Evolutionary conservation across 2,888 invertebrate species (phyloP).

Genomic region (Spicauda simplicius): DNA sequence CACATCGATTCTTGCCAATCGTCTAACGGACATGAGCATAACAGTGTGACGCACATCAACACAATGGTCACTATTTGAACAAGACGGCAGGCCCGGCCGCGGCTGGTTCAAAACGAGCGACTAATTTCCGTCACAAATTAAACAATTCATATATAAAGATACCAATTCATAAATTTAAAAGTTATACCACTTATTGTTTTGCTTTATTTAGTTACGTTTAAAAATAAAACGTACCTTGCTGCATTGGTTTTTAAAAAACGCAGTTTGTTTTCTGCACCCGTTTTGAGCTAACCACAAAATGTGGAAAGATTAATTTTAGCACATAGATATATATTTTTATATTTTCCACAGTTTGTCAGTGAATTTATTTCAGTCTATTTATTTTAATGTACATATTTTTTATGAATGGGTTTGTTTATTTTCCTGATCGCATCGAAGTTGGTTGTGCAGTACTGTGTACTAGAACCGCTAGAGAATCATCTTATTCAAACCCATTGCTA

Average conservation of each 20-base stretch:
- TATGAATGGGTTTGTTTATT: not conserved
- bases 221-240: not conserved
- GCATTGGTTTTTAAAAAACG: too few species aligned
- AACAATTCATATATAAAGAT: not conserved
- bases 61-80: conserved; percentile 78
- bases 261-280: conserved; percentile 11
- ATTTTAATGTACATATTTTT: not conserved
- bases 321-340: not conserved
- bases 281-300: conserved; percentile 31
- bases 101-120: conserved; percentile 24
- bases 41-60: conserved; percentile 83
- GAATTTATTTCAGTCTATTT: conserved; percentile 27
- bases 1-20: conserved; percentile 72
- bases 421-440: conserved; percentile 29
- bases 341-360: conserved; percentile 35
- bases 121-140: conserved; percentile 18
- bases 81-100: conserved; percentile 65
- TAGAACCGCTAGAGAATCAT: conserved; percentile 10
- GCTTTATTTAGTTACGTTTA: not conserved
- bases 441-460: conserved; percentile 8
- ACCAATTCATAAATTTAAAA: too few species aligned
- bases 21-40: conserved; percentile 75
- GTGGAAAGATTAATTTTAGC: conserved; percentile 14
- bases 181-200: not conserved
- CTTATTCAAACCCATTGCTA: conserved; percentile 7